phyloP scores from a whole-genome alignment of 2,113 vertebrate genomes.

The Myodes glareolus region DNA sequence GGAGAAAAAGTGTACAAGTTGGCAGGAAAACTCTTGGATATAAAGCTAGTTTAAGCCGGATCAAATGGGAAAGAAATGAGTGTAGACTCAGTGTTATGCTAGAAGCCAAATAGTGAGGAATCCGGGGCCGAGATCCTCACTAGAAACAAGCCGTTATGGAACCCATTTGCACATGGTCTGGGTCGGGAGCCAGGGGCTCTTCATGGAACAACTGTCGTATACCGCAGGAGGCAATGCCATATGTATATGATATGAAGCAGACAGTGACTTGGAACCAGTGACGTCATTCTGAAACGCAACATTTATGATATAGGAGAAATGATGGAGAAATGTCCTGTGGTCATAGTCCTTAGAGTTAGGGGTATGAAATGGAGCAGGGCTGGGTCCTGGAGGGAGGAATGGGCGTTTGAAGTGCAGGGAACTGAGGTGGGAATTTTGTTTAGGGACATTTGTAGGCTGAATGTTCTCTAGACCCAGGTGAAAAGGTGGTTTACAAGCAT shows the following conservation, averaged over 20 bases:
- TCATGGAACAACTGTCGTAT: background rate
- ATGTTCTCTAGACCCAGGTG: background rate
- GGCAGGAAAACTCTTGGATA: background rate
- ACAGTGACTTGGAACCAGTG: background rate
- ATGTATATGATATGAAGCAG: background rate
- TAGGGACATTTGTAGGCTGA: background rate
- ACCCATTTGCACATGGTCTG: background rate
- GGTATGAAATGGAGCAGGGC: background rate
- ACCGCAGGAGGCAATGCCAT: background rate
- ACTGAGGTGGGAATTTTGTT: background rate
- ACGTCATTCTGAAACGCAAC: background rate
- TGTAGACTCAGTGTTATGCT: background rate
- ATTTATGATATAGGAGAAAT: background rate
- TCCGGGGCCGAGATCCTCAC: background rate
- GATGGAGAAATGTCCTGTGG: background rate
- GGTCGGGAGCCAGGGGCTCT: too few species aligned
- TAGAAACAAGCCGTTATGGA: background rate
- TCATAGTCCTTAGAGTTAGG: background rate
- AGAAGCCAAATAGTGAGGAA: background rate
- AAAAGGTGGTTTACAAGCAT: conserved; percentile 7
- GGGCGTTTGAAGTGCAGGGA: background rate
- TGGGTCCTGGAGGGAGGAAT: background rate
- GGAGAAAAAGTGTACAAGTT: background rate
- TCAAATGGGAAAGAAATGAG: background rate
- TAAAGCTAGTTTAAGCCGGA: background rate